Percentiles rank a stretch among this genome's conserved stretches.
Evolutionary conservation across 2,113 vertebrate species (phyloP).

Genomic region (Sphaerodactylus townsendi): DNA sequence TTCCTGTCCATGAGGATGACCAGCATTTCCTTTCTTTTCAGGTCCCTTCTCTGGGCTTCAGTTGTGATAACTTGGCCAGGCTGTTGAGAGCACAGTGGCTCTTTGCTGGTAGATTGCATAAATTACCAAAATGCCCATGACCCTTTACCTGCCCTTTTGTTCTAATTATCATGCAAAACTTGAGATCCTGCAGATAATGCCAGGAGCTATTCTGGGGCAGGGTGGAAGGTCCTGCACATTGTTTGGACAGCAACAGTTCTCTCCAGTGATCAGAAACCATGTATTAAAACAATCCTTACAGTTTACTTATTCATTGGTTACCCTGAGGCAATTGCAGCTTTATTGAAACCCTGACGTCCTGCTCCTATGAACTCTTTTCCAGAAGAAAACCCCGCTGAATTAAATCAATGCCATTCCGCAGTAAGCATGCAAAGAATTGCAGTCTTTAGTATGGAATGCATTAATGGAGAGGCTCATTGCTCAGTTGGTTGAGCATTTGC

Average conservation of each 20-base stretch:
- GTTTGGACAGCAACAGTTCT: neutral
- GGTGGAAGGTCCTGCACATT: neutral
- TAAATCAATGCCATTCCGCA: too few relatives aligned
- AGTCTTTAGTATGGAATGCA: neutral
- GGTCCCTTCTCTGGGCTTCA: neutral
- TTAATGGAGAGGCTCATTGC: neutral
- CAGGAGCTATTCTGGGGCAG: neutral
- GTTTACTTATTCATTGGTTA: neutral
- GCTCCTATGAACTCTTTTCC: neutral
- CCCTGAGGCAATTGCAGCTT: neutral
- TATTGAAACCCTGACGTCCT: neutral
- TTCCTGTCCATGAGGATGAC: neutral
- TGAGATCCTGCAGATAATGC: neutral
- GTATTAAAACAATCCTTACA: neutral
- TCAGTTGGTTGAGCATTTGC: too few relatives aligned
- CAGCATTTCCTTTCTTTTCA: neutral
- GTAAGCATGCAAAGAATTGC: neutral
- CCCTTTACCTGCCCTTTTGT: neutral
- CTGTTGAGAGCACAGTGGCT: neutral
- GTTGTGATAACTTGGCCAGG: neutral
- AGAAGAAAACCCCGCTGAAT: neutral
- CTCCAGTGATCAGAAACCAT: neutral
- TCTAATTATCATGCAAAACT: neutral
- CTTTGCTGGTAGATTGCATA: neutral
- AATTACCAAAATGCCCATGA: neutral